Evolutionary conservation across 2,797 vertebrate species (phyloP).

Genomic region (Nasua narica): DNA sequence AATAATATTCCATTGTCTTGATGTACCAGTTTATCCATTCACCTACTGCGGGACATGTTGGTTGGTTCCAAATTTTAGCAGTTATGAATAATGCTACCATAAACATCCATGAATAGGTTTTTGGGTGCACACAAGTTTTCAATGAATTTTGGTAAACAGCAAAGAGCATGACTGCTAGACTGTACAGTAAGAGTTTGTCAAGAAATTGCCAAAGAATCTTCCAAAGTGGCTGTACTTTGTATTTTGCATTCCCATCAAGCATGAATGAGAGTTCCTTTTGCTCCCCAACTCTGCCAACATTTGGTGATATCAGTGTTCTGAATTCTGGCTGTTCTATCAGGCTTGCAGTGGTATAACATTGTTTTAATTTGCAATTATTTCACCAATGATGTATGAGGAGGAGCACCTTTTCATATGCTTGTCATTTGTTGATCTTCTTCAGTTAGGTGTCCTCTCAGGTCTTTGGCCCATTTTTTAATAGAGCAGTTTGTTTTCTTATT

Average conservation of each 20-base stretch:
- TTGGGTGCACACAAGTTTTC: background rate
- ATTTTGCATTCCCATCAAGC: background rate
- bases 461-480: background rate
- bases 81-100: background rate
- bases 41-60: background rate
- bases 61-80: background rate
- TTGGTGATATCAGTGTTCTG: background rate
- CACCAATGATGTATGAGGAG: background rate
- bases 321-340: background rate
- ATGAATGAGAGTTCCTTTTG: background rate
- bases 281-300: background rate
- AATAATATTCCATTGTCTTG: background rate
- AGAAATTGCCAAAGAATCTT: background rate
- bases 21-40: background rate
- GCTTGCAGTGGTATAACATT: background rate
- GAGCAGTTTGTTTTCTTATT: background rate
- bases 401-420: background rate
- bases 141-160: background rate
- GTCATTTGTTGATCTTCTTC: background rate
- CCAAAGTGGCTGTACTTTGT: background rate
- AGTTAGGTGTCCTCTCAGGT: background rate
- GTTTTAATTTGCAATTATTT: background rate
- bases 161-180: background rate
- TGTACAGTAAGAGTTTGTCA: background rate
- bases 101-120: background rate